Evolutionary conservation across 2,113 vertebrate genomes (phyloP).

Genomic region (rabbit (Oryctolagus cuniculus)): mOryCun1.1 NC_091434.1:153744501-153745000

Average conservation of each 20-base stretch:
- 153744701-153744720: background rate
- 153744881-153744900: background rate
- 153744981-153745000: background rate
- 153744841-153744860: background rate
- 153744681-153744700: background rate
- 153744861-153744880: background rate
- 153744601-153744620: background rate
- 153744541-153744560: background rate
- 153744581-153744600: background rate
- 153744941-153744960: slow-evolving; percentile 18
- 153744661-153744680: background rate
- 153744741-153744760: background rate
- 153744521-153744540: background rate
- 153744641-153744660: background rate
- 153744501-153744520: background rate
- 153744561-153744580: background rate
- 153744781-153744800: slow-evolving; percentile 53
- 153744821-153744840: slow-evolving; percentile 20
- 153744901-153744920: background rate
- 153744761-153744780: slow-evolving; percentile 55
- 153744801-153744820: background rate
- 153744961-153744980: background rate
- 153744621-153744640: background rate
- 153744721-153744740: background rate
- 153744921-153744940: background rate